phyloP scores from a whole-genome alignment of 2,888 invertebrate species.

The Schizotus pectinicornis region DNA sequence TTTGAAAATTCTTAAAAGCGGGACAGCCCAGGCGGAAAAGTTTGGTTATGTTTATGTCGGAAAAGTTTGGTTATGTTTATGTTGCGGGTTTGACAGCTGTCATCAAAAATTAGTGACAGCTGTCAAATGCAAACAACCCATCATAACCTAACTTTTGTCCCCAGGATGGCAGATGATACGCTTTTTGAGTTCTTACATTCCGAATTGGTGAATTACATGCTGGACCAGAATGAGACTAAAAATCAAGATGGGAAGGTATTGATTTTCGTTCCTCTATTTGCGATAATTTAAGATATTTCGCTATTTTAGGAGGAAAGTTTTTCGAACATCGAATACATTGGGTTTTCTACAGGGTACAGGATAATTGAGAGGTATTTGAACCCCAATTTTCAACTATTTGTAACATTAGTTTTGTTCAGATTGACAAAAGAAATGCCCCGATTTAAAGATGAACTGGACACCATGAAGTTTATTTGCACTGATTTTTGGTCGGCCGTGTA shows the following conservation, averaged over 20 bases:
- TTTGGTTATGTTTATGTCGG: not conserved
- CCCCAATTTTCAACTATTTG: not conserved
- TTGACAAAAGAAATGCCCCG: slow-evolving; percentile 90
- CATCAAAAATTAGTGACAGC: not conserved
- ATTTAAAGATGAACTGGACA: slow-evolving; percentile 96
- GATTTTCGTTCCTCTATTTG: not conserved
- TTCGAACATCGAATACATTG: slow-evolving; percentile 81
- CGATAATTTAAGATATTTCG: slow-evolving; percentile 1
- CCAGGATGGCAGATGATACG: slow-evolving; percentile 76
- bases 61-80: not conserved
- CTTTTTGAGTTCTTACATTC: slow-evolving; percentile 89
- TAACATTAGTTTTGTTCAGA: slow-evolving; percentile 52
- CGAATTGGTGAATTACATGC: slow-evolving; percentile 83
- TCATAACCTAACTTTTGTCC: slow-evolving; percentile 14
- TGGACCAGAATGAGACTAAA: slow-evolving; percentile 62
- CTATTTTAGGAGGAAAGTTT: slow-evolving; percentile 67
- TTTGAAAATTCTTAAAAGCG: too few species aligned
- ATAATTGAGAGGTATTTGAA: slow-evolving; percentile 72
- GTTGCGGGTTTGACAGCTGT: not conserved
- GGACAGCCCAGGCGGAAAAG: too few species aligned
- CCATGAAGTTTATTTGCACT: slow-evolving; percentile 98
- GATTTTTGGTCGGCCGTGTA: slow-evolving; percentile 99
- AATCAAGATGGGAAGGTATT: slow-evolving; percentile 62
- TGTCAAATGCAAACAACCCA: slow-evolving; percentile 11
- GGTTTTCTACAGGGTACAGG: slow-evolving; percentile 83